phyloP scores from a whole-genome alignment of 2,888 invertebrate genomes.

The Ichneumoninae sp. region DNA sequence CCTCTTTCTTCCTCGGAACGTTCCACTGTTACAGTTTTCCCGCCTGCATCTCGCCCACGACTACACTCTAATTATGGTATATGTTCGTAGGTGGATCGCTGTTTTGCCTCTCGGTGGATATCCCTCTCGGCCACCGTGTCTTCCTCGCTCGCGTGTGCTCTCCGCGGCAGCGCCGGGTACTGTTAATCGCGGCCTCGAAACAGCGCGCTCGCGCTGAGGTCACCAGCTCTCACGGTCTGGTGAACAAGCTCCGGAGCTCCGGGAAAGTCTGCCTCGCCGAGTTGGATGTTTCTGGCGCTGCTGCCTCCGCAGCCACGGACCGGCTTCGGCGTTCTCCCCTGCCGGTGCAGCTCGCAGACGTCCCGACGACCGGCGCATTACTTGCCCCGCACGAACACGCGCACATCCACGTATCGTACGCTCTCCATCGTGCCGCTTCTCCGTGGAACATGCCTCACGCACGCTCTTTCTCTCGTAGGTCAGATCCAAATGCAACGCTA shows the following conservation, averaged over 20 bases:
- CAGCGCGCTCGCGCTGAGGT: conserved; percentile 74
- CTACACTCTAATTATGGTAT: conserved; percentile 52
- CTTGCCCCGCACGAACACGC: background rate
- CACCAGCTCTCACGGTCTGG: conserved; percentile 78
- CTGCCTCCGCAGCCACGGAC: conserved; percentile 8
- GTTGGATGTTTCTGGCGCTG: conserved; percentile 21
- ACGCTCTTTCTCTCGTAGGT: background rate
- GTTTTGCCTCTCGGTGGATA: conserved; percentile 30
- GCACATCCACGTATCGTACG: background rate
- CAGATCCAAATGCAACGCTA: background rate
- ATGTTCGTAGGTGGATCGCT: conserved; percentile 41
- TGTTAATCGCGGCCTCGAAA: conserved; percentile 78
- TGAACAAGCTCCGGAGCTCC: conserved; percentile 71
- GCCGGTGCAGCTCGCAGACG: conserved; percentile 16
- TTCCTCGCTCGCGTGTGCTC: conserved; percentile 11
- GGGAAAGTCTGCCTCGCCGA: conserved; percentile 63
- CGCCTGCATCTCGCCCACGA: conserved; percentile 46
- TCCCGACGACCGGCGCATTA: conserved; percentile 33
- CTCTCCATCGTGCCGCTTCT: background rate
- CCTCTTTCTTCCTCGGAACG: background rate
- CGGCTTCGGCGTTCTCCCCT: conserved; percentile 39
- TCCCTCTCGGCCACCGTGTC: background rate
- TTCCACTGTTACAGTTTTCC: conserved; percentile 59
- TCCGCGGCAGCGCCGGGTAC: conserved; percentile 70
- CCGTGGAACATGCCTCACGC: conserved; percentile 1